Conservation (phyloP, 2,797 vertebrate genomes). For the Chrosomus eos region DNA sequence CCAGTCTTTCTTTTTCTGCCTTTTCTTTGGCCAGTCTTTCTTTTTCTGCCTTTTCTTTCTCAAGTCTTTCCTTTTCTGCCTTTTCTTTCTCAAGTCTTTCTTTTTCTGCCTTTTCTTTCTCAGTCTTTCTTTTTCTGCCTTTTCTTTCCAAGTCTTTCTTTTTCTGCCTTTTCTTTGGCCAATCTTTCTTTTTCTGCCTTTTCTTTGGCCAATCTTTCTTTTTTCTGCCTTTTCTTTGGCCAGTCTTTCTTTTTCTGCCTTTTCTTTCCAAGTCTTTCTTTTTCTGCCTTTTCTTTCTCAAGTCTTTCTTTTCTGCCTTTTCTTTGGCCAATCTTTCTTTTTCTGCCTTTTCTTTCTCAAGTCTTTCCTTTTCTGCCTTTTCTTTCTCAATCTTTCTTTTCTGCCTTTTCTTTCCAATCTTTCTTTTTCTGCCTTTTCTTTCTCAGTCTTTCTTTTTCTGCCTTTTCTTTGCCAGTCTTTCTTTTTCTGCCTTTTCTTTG, state of each 20-base stretch:
- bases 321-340: conserved; percentile 26
- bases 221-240: conserved; percentile 40
- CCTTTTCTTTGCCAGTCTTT: neutral
- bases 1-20: conserved; percentile 5
- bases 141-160: conserved; percentile 29
- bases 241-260: neutral
- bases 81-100: conserved; percentile 29
- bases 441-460: conserved; percentile 1
- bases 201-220: conserved; percentile 16
- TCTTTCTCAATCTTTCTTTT: conserved; percentile 21
- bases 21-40: conserved; percentile 25
- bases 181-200: conserved; percentile 4
- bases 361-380: conserved; percentile 2
- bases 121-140: conserved; percentile 27
- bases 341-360: neutral
- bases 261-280: conserved; percentile 47
- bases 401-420: conserved; percentile 20
- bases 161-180: conserved; percentile 27
- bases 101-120: neutral
- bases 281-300: conserved; percentile 15
- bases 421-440: conserved; percentile 44
- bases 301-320: neutral
- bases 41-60: neutral
- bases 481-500: conserved; percentile 35
- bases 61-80: neutral